Percentiles rank a stretch among this genome's conserved stretches.
Conservation (phyloP, 1,140 invertebrate genomes). For the Ceratitis capitata region DNA sequence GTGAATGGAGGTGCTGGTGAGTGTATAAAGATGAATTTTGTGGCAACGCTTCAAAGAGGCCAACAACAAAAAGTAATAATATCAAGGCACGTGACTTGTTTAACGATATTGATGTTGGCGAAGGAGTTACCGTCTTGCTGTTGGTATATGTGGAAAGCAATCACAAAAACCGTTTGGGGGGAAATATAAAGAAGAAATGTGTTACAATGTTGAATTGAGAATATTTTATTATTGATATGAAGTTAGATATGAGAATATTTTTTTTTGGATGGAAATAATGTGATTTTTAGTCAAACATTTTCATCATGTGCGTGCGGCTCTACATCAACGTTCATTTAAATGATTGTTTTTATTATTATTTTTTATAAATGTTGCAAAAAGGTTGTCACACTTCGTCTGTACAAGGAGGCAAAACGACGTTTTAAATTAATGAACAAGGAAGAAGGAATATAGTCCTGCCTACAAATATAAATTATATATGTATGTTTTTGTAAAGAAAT, state of each 20-base stretch:
- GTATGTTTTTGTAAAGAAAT: no score
- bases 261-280: neutral
- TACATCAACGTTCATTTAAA: neutral
- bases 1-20: neutral
- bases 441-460: no score
- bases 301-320: neutral
- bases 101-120: neutral
- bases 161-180: neutral
- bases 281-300: neutral
- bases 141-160: neutral
- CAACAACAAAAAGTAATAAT: neutral
- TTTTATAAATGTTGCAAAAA: neutral
- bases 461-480: no score
- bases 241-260: no score
- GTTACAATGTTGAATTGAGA: neutral
- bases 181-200: neutral
- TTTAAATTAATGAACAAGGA: no score
- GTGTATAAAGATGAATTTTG: neutral
- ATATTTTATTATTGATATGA: no score
- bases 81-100: constrained; percentile 12
- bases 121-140: neutral
- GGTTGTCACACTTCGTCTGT: no score
- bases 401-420: no score
- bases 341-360: neutral
- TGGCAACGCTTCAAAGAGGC: neutral